Base-by-base conservation (phyloP, 2,113 vertebrate species). In the Heliornis fulica region DNA sequence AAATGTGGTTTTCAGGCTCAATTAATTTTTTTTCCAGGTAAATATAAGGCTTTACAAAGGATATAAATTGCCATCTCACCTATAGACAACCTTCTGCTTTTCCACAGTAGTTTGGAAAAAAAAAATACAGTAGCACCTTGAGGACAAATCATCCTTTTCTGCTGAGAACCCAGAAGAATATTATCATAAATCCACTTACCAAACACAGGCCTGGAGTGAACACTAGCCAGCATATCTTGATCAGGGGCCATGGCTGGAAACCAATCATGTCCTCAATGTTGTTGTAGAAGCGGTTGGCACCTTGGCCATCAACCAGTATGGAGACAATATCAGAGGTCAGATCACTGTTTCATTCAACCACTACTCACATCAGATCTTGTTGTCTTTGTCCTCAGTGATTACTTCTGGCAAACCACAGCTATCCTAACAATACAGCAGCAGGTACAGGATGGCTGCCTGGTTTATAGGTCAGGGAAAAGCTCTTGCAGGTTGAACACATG, bases 241-340 rank as follows among this genome's bases (percentile, higher is more conserved):
- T 97, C 93, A 99, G 26, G 6, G 98, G 97, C 81, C 98, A 97
- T 0, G 99, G 99, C 45, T 96, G 98, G 96, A 99, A 99, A 36
- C 99, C 99, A 88, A 99, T 99, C 99, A 99, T 99, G 96, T 99
- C 99, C 87, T 99, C 98, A 5, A 99, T 63, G 93, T 99, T 99
- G 91, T 98, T 98, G 64, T 99, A 99, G 97, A 99, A 98, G 81
- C 98, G 98, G 51, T 99, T 97, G 7, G 98, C 98, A 94, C 99
- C 99, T 98, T 90, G 71, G 69, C 18, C 86, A 85, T n/a, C 83
- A 46, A 6, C 36, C 84, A 81, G 80, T 29, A 93, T 13, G 70
- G 34, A 91, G 60, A 93, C 43, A 83, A 82, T 88, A 51, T 5
- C 51, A 96, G 22, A 95, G 57, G 40, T 57, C 50, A 91, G 54